Conservation (phyloP, 2,797 vertebrate genomes). For the Esox masquinongy region DNA sequence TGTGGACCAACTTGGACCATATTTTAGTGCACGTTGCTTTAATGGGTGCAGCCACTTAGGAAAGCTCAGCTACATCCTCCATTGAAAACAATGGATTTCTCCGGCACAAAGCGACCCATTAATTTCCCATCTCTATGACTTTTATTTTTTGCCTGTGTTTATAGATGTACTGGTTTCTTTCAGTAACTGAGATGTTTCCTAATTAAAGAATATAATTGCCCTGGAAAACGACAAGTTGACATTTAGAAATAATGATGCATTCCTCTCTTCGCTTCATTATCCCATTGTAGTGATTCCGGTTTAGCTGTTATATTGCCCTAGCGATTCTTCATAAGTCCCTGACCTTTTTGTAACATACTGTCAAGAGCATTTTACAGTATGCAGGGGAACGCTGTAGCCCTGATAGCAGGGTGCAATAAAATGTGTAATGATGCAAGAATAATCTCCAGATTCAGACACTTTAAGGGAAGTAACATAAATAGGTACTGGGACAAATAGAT, state of each 20-base stretch:
- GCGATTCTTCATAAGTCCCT: slow-evolving; percentile 3
- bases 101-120: no score
- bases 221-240: neutral
- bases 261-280: no score
- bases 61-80: no score
- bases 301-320: neutral
- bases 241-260: neutral
- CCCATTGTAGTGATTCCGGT: neutral
- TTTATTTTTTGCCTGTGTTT: no score
- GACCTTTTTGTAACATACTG: slow-evolving; percentile 5
- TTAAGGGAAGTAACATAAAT: slow-evolving; percentile 11
- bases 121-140: no score
- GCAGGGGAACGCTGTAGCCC: neutral
- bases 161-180: no score
- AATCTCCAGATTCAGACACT: neutral
- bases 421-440: neutral
- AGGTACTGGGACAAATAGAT: slow-evolving; percentile 10
- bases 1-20: no score
- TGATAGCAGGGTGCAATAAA: neutral
- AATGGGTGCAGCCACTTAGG: no score
- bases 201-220: neutral
- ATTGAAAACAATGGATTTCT: no score
- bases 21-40: no score
- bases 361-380: neutral
- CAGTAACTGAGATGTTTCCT: no score